Percentiles rank a stretch among this genome's conserved stretches.
Evolutionary conservation across 2,888 invertebrate species (phyloP).

Genomic region (Nipponacmea schrenckii): DNA sequence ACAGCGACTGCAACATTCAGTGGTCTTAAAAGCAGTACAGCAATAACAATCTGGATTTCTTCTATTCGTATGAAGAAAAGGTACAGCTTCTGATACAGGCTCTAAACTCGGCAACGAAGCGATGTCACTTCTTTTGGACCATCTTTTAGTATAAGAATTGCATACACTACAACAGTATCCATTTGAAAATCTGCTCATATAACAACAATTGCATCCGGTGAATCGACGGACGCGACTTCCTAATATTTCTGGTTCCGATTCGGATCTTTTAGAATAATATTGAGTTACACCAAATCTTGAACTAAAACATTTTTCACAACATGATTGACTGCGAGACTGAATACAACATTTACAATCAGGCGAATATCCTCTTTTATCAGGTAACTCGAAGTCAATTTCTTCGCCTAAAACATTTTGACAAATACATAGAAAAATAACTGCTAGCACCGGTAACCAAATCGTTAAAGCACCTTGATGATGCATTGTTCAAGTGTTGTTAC

Average conservation of each 20-base stretch:
- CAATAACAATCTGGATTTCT: background rate
- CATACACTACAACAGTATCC: conserved; percentile 22
- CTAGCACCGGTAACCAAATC: background rate
- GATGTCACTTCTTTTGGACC: conserved; percentile 15
- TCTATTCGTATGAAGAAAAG: background rate
- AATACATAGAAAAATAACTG: background rate
- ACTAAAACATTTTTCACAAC: conserved; percentile 22
- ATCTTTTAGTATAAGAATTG: conserved; percentile 12
- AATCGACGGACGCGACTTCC: conserved; percentile 14
- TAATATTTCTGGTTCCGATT: background rate
- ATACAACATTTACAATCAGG: conserved; percentile 19
- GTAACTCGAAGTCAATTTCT: conserved; percentile 10
- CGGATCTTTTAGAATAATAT: conserved; percentile 19
- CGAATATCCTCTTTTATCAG: background rate
- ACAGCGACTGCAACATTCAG: background rate
- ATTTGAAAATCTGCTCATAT: conserved; percentile 19
- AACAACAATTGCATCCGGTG: conserved; percentile 23
- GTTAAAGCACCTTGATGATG: background rate
- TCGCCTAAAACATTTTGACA: conserved; percentile 10
- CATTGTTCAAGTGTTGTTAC: no score
- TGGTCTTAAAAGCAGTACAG: background rate
- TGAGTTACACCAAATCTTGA: conserved; percentile 18
- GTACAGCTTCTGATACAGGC: background rate
- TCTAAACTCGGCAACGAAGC: background rate
- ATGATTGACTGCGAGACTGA: conserved; percentile 13